Percentiles rank a stretch among this genome's conserved stretches.
Evolutionary conservation across 2,797 vertebrate genomes (phyloP).

Genomic region (Intellagama lesueurii): DNA sequence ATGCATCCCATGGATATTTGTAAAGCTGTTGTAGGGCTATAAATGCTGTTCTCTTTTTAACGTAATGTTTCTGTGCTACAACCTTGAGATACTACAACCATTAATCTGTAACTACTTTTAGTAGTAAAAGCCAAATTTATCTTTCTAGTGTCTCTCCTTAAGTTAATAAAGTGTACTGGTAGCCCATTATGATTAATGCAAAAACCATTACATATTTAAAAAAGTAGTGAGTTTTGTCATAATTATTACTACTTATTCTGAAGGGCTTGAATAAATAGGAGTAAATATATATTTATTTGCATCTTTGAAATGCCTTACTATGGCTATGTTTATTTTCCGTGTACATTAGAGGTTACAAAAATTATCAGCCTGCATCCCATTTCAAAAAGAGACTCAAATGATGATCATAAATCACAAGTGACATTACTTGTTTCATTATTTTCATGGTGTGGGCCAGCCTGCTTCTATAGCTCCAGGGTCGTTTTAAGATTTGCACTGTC

Average conservation of each 20-base stretch:
- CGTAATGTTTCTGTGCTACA: neutral
- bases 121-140: conserved; percentile 10
- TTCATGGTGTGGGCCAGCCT: neutral
- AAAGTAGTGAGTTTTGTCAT: neutral
- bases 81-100: neutral
- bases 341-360: too few relatives aligned
- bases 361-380: too few relatives aligned
- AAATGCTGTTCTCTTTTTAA: neutral
- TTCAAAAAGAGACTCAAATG: neutral
- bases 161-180: neutral
- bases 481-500: neutral
- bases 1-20: neutral
- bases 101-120: conserved; percentile 7
- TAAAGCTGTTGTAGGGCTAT: neutral
- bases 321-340: neutral
- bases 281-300: neutral
- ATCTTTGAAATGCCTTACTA: neutral
- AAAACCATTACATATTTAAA: neutral
- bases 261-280: neutral
- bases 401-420: too few relatives aligned
- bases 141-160: neutral
- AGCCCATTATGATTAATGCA: conserved; percentile 3
- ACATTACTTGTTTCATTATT: too few relatives aligned
- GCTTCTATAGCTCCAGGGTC: neutral
- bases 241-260: neutral